Base-by-base conservation (phyloP, 2,888 invertebrate genomes). In the Drosophila phalerata region DNA sequence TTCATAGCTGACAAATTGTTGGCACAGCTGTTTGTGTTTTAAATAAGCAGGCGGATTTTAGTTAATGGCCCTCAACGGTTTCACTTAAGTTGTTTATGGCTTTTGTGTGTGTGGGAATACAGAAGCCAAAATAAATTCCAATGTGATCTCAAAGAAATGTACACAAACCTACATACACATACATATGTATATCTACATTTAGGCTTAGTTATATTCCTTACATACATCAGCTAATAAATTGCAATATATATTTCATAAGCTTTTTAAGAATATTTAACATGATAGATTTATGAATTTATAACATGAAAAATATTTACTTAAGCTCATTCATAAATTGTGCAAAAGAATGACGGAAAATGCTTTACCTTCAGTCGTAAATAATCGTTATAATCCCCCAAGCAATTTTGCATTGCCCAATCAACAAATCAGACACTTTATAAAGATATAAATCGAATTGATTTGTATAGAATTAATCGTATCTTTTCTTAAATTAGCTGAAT, bases 21-120 rank as follows among this genome's bases (percentile, higher is more conserved):
- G 89, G 80, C 88, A 72, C 85, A 85, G 85, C 85, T 85, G 85
- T 72, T 85, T 73, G 78, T 83, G 86, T 86, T 83, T 84, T 53
- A 88, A 85, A 85, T 88, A 89, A 88, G 75, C 74, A 64, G 75
- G 60, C 81, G 84, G 85, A 86, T 89, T 85, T 84, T 74, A 78
- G 77, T 89, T 85, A 85, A 85, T 85, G 88, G 84, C 78, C 89
- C 90, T 76, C 86, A 85, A 89, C 88, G 87, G 81, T 84, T 87
- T 77, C 85, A 77, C 82, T 85, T 89, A 88, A 89, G 82, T 87
- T 89, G 89, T 89, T 84, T 89, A 84, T 87, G 82, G 71, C 89
- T 75, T 69, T 79, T 73, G 69, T 83, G 70, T 83, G 70, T 81
- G 63, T 69, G 79, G 64, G 69, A 60, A 79, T 66, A 57, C 53